These are phyloP conservation scores for Busseola fusca DNA, from an alignment of 2,888 invertebrate species.

Conservation along the genomic window DNA sequence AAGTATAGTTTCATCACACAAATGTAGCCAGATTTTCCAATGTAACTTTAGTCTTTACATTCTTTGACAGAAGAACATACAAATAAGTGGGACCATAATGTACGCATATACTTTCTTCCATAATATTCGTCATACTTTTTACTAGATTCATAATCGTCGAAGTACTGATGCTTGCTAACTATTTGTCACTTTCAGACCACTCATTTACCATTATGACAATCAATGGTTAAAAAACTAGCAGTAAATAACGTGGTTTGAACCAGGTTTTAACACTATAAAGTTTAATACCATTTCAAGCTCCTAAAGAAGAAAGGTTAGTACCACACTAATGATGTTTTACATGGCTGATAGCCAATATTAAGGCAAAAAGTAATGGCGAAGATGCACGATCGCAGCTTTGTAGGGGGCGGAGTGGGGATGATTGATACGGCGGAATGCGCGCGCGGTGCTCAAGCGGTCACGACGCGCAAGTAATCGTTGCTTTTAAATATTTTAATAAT, in stretches of 20 bases:
- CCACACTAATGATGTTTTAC: constrained; percentile 54
- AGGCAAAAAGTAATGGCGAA: constrained; percentile 50
- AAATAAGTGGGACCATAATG: not conserved
- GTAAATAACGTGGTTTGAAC: constrained; percentile 30
- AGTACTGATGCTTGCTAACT: not conserved
- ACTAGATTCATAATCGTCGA: not conserved
- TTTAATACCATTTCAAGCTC: not conserved
- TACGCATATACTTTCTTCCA: not conserved
- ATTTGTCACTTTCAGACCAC: constrained; percentile 24
- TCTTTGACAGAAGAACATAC: not conserved
- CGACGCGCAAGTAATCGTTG: constrained; percentile 50
- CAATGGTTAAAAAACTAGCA: constrained; percentile 3
- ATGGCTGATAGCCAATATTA: constrained; percentile 51
- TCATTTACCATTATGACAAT: constrained; percentile 6
- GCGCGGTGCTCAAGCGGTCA: constrained; percentile 46
- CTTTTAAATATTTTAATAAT: constrained; percentile 48
- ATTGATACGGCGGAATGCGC: constrained; percentile 59
- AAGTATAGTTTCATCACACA: not conserved
- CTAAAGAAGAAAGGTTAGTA: constrained; percentile 40
- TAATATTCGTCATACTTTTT: not conserved
- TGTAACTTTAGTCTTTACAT: not conserved
- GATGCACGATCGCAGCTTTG: constrained; percentile 52
- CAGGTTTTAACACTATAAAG: constrained; percentile 13
- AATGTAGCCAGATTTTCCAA: not conserved
- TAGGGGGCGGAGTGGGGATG: constrained; percentile 63